phyloP scores from a whole-genome alignment of 1,140 invertebrate genomes.

The Aplysia californica region DNA sequence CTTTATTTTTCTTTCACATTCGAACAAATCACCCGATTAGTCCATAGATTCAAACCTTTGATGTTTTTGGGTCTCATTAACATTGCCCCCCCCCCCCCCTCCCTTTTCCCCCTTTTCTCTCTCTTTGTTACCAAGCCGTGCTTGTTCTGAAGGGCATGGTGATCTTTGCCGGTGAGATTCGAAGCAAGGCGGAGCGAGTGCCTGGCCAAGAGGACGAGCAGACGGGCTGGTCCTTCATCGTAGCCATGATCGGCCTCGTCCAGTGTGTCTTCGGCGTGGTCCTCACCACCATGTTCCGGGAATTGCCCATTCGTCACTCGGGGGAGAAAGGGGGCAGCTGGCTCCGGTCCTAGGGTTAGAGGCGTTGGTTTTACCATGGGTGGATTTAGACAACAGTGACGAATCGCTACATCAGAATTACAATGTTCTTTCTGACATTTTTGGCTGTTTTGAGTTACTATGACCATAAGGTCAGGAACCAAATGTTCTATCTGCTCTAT shows the following conservation, averaged over 20 bases:
- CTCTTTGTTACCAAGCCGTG: slow-evolving; percentile 3
- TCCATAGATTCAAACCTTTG: background rate
- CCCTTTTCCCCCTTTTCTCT: background rate
- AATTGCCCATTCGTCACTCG: background rate
- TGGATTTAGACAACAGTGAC: no score
- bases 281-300: slow-evolving; percentile 15
- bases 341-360: no score
- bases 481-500: no score
- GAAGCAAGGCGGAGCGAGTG: slow-evolving; percentile 16
- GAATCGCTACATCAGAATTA: no score
- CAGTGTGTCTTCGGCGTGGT: slow-evolving; percentile 4
- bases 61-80: background rate
- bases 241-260: slow-evolving; percentile 11
- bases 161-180: slow-evolving; percentile 24
- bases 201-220: slow-evolving; percentile 15
- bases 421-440: no score
- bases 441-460: no score
- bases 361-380: no score
- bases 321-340: background rate
- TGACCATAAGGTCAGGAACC: no score
- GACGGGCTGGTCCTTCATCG: slow-evolving; percentile 23
- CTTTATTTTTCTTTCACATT: background rate
- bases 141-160: slow-evolving; percentile 3
- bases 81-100: background rate
- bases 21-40: background rate